These are phyloP conservation scores for Macropus fuliginosus DNA, from an alignment of 2,797 vertebrate genomes.

Conservation along the genomic window DNA sequence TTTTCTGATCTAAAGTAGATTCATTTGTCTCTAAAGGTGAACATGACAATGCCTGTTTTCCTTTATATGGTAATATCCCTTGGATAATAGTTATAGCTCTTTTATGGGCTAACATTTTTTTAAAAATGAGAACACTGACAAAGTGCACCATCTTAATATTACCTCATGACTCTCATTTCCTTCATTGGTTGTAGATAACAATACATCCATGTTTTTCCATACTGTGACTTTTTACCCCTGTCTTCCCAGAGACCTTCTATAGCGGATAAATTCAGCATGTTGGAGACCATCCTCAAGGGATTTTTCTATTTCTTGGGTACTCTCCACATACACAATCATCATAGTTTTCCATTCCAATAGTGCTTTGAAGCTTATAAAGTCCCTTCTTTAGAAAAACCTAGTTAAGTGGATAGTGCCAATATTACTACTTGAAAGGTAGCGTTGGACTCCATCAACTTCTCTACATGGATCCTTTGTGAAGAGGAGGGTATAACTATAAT, in stretches of 20 bases:
- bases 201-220: neutral
- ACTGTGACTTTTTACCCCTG: neutral
- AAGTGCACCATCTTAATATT: neutral
- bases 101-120: neutral
- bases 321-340: neutral
- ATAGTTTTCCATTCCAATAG: neutral
- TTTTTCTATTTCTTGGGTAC: neutral
- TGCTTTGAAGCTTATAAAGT: neutral
- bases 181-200: neutral
- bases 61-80: constrained; percentile 4
- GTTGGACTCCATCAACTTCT: neutral
- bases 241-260: neutral
- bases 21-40: neutral
- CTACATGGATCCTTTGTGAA: neutral
- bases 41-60: neutral
- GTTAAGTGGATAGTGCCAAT: neutral
- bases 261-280: neutral
- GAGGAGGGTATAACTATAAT: neutral
- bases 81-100: neutral
- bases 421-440: neutral
- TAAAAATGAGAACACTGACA: neutral
- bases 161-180: neutral
- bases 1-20: neutral
- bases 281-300: neutral
- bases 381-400: neutral